Evolutionary conservation across 2,797 vertebrate genomes (phyloP).

Genomic region (Calcarius lapponicus): DNA sequence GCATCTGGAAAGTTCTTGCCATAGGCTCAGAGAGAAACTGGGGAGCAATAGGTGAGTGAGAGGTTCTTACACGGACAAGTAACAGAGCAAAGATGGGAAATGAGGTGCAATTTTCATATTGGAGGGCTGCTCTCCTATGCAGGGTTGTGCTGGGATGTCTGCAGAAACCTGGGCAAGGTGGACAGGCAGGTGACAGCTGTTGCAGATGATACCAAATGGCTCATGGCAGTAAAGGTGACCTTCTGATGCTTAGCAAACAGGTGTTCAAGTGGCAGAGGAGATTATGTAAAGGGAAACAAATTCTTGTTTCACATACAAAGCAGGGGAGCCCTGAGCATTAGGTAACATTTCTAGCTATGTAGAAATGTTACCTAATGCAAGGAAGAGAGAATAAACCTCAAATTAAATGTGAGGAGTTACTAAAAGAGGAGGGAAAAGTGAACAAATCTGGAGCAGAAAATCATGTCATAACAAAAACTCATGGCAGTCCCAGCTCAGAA

Average conservation of each 20-base stretch:
- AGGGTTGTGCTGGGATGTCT: background rate
- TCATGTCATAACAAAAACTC: background rate
- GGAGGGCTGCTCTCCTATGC: background rate
- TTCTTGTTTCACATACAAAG: background rate
- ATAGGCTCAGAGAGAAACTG: background rate
- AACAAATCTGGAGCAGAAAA: background rate
- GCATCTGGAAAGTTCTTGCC: background rate
- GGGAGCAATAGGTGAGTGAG: background rate
- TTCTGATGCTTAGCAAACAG: background rate
- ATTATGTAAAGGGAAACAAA: background rate
- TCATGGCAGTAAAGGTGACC: background rate
- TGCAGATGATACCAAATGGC: background rate
- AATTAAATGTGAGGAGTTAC: background rate
- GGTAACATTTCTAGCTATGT: background rate
- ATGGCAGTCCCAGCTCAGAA: background rate
- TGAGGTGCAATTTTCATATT: background rate
- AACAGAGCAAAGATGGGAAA: background rate
- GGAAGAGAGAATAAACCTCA: background rate
- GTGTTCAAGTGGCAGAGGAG: background rate
- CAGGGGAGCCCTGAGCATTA: background rate
- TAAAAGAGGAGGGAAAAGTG: fast-evolving
- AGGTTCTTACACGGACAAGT: background rate
- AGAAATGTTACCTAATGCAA: background rate
- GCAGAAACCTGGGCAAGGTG: background rate
- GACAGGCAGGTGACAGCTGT: background rate